Conservation (phyloP, 1,140 invertebrate species). For the Calephelis nemesis region DNA sequence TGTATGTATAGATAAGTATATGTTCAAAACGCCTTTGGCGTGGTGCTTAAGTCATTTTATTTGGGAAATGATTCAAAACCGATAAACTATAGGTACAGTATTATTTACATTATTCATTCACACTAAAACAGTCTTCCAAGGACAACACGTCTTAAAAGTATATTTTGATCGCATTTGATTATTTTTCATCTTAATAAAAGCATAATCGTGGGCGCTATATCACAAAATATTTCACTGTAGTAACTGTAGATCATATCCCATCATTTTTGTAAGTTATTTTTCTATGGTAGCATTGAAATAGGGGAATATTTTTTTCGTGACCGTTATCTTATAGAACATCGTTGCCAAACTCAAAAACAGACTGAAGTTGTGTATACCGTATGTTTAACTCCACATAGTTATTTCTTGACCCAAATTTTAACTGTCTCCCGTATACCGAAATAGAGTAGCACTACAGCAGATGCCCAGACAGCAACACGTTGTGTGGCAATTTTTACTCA, state of each 20-base stretch:
- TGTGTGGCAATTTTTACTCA: background rate
- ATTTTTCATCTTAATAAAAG: slow-evolving; percentile 15
- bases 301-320: slow-evolving; percentile 38
- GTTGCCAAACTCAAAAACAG: slow-evolving; percentile 73
- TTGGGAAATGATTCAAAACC: slow-evolving; percentile 61
- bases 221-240: slow-evolving; percentile 11
- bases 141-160: slow-evolving; percentile 44
- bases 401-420: slow-evolving; percentile 57
- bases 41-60: slow-evolving; percentile 72
- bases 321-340: slow-evolving; percentile 52
- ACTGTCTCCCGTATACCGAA: slow-evolving; percentile 25
- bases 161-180: slow-evolving; percentile 42
- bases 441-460: slow-evolving; percentile 19
- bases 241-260: slow-evolving; percentile 23
- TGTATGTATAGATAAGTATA: slow-evolving; percentile 40
- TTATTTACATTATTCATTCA: slow-evolving; percentile 63
- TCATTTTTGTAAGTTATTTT: slow-evolving; percentile 38
- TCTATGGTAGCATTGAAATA: slow-evolving; percentile 29
- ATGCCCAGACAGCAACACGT: background rate
- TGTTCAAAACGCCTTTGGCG: slow-evolving; percentile 66
- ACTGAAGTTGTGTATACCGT: slow-evolving; percentile 75
- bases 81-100: slow-evolving; percentile 58
- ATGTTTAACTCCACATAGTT: slow-evolving; percentile 51
- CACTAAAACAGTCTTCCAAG: slow-evolving; percentile 70
- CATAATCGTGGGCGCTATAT: slow-evolving; percentile 20